Conservation (phyloP, 2,113 vertebrate genomes). For the Ariopsis seemanni region DNA sequence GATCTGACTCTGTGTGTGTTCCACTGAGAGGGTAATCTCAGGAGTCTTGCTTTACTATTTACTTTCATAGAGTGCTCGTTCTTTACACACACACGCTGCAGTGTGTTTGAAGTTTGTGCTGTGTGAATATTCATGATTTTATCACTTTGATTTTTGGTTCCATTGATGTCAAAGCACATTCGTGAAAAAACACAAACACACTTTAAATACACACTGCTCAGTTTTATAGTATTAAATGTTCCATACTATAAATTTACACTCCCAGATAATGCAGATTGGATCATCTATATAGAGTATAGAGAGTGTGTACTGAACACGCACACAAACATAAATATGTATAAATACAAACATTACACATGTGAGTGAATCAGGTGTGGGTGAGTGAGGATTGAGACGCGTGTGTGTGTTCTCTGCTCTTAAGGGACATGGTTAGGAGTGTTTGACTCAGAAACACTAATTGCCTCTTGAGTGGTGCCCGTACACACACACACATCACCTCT, state of each 20-base stretch:
- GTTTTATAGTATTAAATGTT: not conserved
- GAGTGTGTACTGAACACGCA: not conserved
- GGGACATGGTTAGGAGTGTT: constrained; percentile 57
- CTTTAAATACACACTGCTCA: not conserved
- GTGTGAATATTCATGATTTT: constrained; percentile 40
- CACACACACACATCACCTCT: not conserved
- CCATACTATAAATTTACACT: not conserved
- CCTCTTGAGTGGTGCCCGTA: not conserved
- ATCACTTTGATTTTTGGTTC: constrained; percentile 64
- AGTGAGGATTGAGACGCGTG: not conserved
- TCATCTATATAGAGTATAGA: not conserved
- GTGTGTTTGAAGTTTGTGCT: constrained; percentile 68
- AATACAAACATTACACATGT: not conserved
- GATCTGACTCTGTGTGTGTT: not conserved
- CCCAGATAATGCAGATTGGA: not conserved
- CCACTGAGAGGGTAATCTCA: constrained; percentile 62
- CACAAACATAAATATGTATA: not conserved
- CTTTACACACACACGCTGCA: constrained; percentile 20
- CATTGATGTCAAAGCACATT: constrained; percentile 7
- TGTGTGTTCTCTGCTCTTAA: constrained; percentile 25
- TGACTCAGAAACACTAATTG: constrained; percentile 34
- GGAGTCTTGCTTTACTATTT: constrained; percentile 58
- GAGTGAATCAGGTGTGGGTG: not conserved
- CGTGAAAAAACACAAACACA: not conserved
- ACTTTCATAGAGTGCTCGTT: constrained; percentile 55